Conservation (phyloP, 2,888 invertebrate species). For the Drosophila setosimentum region DNA sequence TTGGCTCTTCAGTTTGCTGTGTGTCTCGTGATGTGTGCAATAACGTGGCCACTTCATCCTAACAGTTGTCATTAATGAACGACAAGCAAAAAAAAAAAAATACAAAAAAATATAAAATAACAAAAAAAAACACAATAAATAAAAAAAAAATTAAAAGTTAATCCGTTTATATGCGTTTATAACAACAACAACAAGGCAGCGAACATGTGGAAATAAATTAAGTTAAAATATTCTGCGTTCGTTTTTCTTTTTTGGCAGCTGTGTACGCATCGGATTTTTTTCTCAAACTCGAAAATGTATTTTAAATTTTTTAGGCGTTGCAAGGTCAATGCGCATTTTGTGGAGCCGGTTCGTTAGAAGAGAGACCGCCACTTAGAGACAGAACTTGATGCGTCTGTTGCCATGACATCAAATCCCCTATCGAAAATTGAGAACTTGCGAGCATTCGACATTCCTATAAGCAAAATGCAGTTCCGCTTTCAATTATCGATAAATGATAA, state of each 20-base stretch:
- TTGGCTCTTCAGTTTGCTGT: slow-evolving; percentile 56
- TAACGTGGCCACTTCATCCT: slow-evolving; percentile 46
- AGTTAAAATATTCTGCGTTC: slow-evolving; percentile 75
- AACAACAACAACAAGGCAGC: slow-evolving; percentile 9
- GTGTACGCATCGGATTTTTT: slow-evolving; percentile 38
- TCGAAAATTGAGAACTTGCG: slow-evolving; percentile 11
- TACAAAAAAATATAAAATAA: background rate
- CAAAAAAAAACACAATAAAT: slow-evolving; percentile 7
- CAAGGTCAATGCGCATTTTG: slow-evolving; percentile 66
- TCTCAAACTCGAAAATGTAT: slow-evolving; percentile 42
- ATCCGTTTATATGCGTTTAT: slow-evolving; percentile 17
- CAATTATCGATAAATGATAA: slow-evolving; percentile 18
- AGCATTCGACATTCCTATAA: slow-evolving; percentile 3
- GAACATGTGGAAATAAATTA: slow-evolving; percentile 70
- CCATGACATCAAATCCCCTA: slow-evolving; percentile 36
- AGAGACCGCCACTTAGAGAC: slow-evolving; percentile 24
- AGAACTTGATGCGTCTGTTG: slow-evolving; percentile 26
- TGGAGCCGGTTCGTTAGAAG: slow-evolving; percentile 52
- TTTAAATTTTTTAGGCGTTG: slow-evolving; percentile 55
- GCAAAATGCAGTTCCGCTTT: slow-evolving; percentile 38
- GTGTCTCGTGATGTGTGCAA: slow-evolving; percentile 69
- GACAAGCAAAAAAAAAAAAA: slow-evolving; percentile 60
- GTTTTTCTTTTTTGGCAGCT: slow-evolving; percentile 66
- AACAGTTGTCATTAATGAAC: slow-evolving; percentile 72
- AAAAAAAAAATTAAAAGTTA: slow-evolving; percentile 23